These are phyloP conservation scores for Dissostichus mawsoni DNA, from an alignment of 2,113 vertebrate species.

Conservation along the genomic window DNA sequence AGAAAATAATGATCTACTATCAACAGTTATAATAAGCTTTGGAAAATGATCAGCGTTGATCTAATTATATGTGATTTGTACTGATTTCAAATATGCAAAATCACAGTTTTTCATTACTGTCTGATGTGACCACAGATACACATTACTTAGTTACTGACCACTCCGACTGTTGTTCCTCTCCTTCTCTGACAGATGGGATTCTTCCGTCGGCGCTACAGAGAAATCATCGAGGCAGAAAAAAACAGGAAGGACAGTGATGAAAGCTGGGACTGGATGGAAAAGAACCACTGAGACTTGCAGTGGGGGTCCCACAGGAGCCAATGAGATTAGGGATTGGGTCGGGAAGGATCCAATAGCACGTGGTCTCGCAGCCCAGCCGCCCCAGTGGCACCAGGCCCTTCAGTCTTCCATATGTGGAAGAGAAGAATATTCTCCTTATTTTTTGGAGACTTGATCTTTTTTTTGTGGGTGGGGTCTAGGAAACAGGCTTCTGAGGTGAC, in stretches of 20 bases:
- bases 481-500: conserved; percentile 84
- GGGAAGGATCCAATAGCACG: conserved; percentile 82
- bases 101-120: background rate
- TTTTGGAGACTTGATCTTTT: conserved; percentile 93
- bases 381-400: conserved; percentile 86
- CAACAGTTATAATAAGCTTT: conserved; percentile 8
- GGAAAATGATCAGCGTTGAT: conserved; percentile 8
- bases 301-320: conserved; percentile 90
- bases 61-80: conserved; percentile 18
- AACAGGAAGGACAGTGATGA: conserved; percentile 97
- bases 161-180: conserved; percentile 14
- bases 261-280: conserved; percentile 98
- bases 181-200: conserved; percentile 93
- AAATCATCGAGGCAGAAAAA: conserved; percentile 98
- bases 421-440: conserved; percentile 98
- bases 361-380: conserved; percentile 75
- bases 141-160: conserved; percentile 19
- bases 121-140: conserved; percentile 19
- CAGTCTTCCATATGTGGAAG: conserved; percentile 99
- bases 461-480: conserved; percentile 84
- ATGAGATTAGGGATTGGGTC: conserved; percentile 81
- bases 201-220: conserved; percentile 96
- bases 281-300: conserved; percentile 89
- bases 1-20: background rate
- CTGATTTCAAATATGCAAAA: conserved; percentile 14